These are phyloP conservation scores for Apotomis capreana DNA, from an alignment of 2,888 invertebrate species.

Conservation along the genomic window DNA sequence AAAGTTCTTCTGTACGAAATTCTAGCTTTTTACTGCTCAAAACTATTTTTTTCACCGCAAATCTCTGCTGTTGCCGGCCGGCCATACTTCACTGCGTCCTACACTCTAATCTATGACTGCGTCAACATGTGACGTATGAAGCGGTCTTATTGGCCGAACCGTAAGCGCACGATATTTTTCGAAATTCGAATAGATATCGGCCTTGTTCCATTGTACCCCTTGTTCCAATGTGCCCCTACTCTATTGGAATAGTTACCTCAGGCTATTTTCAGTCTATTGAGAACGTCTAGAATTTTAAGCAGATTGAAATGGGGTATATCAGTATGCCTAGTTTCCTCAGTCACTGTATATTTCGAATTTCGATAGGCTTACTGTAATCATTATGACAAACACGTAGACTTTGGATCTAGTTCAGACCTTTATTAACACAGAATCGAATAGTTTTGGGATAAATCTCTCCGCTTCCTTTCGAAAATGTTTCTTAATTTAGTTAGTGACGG, in stretches of 20 bases:
- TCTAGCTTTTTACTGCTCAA: too few relatives aligned
- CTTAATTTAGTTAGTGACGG: not conserved
- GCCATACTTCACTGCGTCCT: too few relatives aligned
- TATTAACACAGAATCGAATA: not conserved
- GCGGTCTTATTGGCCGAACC: too few relatives aligned
- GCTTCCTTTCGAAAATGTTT: not conserved
- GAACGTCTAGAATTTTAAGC: constrained; percentile 28
- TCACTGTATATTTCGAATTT: not conserved
- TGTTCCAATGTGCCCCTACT: too few relatives aligned
- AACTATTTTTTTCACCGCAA: too few relatives aligned
- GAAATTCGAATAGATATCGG: too few relatives aligned
- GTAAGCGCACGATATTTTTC: too few relatives aligned
- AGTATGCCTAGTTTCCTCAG: constrained; percentile 9
- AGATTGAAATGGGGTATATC: constrained; percentile 17
- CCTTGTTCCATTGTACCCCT: too few relatives aligned
- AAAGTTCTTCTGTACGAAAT: too few relatives aligned
- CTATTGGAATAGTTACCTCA: constrained; percentile 2
- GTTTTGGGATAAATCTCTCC: not conserved
- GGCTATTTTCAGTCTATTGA: constrained; percentile 1
- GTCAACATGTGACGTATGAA: too few relatives aligned
- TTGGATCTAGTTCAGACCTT: not conserved
- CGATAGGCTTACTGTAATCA: not conserved
- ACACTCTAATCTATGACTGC: too few relatives aligned
- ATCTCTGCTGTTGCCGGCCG: too few relatives aligned
- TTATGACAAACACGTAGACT: not conserved